These are phyloP conservation scores for Cavia aperea DNA, from an alignment of 2,113 vertebrate species.

Conservation along the genomic window DNA sequence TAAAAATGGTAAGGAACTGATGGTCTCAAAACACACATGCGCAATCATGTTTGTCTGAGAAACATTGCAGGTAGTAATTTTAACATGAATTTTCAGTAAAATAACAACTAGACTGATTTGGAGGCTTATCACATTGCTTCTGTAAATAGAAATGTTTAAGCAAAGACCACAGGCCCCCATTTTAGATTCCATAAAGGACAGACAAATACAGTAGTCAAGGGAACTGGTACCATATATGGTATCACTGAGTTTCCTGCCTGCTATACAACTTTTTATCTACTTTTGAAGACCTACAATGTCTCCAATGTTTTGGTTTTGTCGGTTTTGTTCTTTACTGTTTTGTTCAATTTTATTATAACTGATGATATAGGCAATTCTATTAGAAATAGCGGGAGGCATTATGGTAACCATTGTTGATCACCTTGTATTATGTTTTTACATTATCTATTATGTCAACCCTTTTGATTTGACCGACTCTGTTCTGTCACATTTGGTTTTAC, in stretches of 20 bases:
- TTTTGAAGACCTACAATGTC: too few relatives aligned
- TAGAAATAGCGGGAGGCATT: too few relatives aligned
- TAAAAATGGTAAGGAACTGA: background rate
- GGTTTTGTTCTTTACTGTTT: too few relatives aligned
- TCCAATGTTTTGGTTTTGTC: too few relatives aligned
- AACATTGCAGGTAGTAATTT: background rate
- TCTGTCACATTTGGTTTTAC: too few relatives aligned
- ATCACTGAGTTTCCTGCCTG: background rate
- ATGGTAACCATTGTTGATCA: too few relatives aligned
- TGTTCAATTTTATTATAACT: too few relatives aligned
- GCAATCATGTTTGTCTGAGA: background rate
- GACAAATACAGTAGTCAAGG: background rate
- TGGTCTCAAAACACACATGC: background rate
- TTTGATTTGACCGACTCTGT: too few relatives aligned
- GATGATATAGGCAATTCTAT: too few relatives aligned
- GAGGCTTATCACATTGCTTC: background rate
- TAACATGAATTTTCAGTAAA: constrained; percentile 29
- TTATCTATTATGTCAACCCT: too few relatives aligned
- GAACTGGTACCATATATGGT: background rate
- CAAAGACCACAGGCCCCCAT: background rate
- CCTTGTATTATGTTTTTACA: too few relatives aligned
- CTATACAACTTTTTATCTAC: background rate
- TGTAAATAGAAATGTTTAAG: background rate
- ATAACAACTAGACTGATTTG: background rate
- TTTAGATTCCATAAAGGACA: constrained; percentile 14